Evolutionary conservation across 1,140 invertebrate genomes (phyloP).

Genomic region (Leptestheria dahalacensis): DNA sequence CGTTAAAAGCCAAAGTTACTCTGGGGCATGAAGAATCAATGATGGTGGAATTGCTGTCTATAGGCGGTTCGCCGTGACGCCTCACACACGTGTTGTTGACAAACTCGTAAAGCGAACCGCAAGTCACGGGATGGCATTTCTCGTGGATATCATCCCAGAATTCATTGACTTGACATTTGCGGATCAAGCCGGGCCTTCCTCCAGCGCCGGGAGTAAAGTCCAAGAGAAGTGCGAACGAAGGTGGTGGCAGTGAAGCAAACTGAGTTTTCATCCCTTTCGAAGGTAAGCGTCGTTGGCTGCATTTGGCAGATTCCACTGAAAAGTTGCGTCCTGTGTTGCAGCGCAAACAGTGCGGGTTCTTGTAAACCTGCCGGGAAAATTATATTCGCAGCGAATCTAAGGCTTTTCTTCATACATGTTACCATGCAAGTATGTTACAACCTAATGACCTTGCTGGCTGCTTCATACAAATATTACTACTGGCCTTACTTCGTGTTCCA

Average conservation of each 20-base stretch:
- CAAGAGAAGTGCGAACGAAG: neutral
- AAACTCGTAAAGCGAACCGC: conserved; percentile 18
- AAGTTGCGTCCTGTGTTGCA: conserved; percentile 22
- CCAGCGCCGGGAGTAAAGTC: conserved; percentile 8
- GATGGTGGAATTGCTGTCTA: neutral
- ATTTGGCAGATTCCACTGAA: too few relatives aligned
- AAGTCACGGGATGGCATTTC: conserved; percentile 21
- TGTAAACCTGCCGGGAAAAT: conserved; percentile 23
- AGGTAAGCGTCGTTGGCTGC: too few relatives aligned
- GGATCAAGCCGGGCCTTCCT: conserved; percentile 16
- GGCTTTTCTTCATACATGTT: too few relatives aligned
- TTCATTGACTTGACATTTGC: conserved; percentile 19
- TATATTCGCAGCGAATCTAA: too few relatives aligned
- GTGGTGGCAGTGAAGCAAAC: conserved; percentile 5
- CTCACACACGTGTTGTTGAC: conserved; percentile 18
- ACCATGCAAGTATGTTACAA: too few relatives aligned
- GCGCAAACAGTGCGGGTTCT: conserved; percentile 29
- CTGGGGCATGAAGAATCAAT: conserved; percentile 10
- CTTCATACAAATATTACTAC: too few relatives aligned
- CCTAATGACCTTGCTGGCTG: too few relatives aligned
- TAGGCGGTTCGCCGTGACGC: neutral
- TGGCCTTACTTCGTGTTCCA: too few relatives aligned
- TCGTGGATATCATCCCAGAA: conserved; percentile 23
- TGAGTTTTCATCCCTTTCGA: conserved; percentile 5
- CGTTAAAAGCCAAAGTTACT: neutral